phyloP scores from a whole-genome alignment of 2,797 vertebrate species.

The Falco novaeseelandiae region DNA sequence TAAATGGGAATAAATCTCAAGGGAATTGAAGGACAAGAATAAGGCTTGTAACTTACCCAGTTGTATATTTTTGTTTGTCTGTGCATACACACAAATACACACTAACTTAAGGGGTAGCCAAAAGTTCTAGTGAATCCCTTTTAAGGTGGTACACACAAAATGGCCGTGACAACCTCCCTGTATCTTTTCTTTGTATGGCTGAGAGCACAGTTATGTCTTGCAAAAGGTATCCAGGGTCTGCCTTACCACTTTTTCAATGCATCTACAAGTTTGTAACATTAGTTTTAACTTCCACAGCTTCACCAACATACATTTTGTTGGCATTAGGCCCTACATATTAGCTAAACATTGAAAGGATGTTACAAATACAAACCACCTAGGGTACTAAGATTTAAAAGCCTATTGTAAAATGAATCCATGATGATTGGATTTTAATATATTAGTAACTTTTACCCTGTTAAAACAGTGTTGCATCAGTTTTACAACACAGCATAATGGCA shows the following conservation, averaged over 20 bases:
- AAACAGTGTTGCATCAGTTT: neutral
- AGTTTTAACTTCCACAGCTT: neutral
- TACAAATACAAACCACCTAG: neutral
- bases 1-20: neutral
- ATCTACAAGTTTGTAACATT: neutral
- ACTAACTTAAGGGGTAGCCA: neutral
- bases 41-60: neutral
- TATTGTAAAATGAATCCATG: neutral
- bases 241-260: neutral
- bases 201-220: neutral
- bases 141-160: neutral
- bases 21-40: neutral
- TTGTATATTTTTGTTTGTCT: neutral
- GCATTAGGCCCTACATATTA: neutral
- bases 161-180: accelerated
- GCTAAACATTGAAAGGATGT: neutral
- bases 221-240: neutral
- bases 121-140: neutral
- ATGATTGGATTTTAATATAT: neutral
- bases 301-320: neutral
- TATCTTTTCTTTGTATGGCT: neutral
- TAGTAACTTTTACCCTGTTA: neutral
- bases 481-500: neutral
- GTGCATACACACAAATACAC: neutral
- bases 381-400: neutral